Base-by-base conservation (phyloP, 2,797 vertebrate genomes). In the Esox masquinongy region DNA sequence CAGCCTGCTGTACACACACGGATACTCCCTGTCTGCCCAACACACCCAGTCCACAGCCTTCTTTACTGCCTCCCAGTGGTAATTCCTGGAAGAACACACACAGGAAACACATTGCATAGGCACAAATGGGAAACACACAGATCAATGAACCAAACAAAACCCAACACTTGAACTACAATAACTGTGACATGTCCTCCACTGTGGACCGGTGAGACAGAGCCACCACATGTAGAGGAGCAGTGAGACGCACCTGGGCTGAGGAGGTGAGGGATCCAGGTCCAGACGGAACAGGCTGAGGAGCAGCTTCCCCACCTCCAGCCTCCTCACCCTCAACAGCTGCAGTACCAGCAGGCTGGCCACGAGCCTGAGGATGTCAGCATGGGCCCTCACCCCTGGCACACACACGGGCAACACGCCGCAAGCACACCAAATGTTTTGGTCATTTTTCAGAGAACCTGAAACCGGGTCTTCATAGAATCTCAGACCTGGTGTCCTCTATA, bases 341-440 rank as follows among this genome's bases (percentile, higher is more conserved):
- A 96, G 92, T 3, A 96, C 94, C 79, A 97, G 90, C 78, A 96
- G 84, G 14, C 95, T 93, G 12, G 94, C 94, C 72, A 96, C 79
- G 84, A 96, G 80, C 80, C 82, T 91, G 82, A 95, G 83, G 47
- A 97, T 92, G 78, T 88, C 86, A 26, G 88, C 83, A 68, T 85
- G 94, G 83, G 94, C 94, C 81, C 80, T 96, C 74, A 69, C n/a
- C 76, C 95, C 95, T 94, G 22, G 43, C 67, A 74, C 73, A 74
- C 68, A 63, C 22, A 61, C 61, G 43, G 61, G 68, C 26, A 5
- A n/a, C 31, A 68, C 19, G 26, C 61, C 36, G 5, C 36, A 39
- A 39, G 15, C 15, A 19, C 31, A 16, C 64, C 17, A 29, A 53
- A 53, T 53, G 15, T 51, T 19, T 16, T 17, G 5, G 50, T 19